Evolutionary conservation across 2,797 vertebrate genomes (phyloP).

Genomic region (Pelochelys cantorii): DNA sequence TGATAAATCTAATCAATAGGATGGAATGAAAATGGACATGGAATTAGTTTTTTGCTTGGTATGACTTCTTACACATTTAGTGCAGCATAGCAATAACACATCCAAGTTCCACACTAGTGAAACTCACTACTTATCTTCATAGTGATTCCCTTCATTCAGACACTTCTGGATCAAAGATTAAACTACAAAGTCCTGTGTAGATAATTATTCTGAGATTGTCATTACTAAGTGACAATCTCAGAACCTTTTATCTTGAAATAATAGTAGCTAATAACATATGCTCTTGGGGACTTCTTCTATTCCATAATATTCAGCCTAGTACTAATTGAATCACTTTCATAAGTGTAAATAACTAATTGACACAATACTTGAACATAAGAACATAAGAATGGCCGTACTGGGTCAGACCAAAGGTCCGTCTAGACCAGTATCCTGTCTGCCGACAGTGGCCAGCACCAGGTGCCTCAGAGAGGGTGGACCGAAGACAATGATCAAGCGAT

Average conservation of each 20-base stretch:
- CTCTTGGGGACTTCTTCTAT: not conserved
- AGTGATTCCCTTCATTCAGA: not conserved
- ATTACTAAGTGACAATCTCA: not conserved
- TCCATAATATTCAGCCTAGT: rapidly evolving
- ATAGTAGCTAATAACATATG: not conserved
- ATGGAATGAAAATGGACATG: not conserved
- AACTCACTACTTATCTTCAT: not conserved
- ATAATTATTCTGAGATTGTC: rapidly evolving
- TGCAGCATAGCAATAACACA: not conserved
- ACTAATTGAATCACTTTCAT: not conserved
- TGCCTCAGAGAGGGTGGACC: too few species aligned
- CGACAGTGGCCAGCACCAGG: too few species aligned
- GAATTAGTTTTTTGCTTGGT: not conserved
- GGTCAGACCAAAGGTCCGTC: too few species aligned
- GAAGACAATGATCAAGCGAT: too few species aligned
- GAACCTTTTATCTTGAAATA: not conserved
- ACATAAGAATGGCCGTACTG: too few species aligned
- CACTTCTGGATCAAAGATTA: not conserved
- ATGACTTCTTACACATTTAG: not conserved
- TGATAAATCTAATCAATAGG: not conserved
- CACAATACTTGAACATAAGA: too few species aligned
- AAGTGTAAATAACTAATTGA: not conserved
- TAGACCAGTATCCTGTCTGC: too few species aligned
- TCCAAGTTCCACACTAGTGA: rapidly evolving
- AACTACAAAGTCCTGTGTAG: rapidly evolving